Evolutionary conservation across 2,113 vertebrate species (phyloP).

Genomic region (Podocnemis expansa): DNA sequence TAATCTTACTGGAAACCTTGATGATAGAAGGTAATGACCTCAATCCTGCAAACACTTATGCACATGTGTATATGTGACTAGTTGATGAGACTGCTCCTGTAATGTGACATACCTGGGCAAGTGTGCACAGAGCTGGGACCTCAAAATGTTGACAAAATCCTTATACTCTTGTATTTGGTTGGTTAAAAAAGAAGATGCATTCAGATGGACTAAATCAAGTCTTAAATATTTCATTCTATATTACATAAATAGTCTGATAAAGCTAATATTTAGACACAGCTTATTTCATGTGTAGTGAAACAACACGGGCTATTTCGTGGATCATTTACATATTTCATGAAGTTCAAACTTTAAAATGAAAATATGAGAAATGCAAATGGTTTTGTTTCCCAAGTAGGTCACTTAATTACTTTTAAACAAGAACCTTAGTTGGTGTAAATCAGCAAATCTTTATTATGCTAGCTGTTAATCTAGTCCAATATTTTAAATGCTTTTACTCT

Average conservation of each 20-base stretch:
- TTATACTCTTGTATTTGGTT: not conserved
- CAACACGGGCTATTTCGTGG: not conserved
- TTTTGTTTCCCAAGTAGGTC: not conserved
- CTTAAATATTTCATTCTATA: not conserved
- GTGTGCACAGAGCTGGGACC: not conserved
- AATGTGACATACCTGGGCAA: constrained; percentile 18
- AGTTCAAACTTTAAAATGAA: not conserved
- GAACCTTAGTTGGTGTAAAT: not conserved
- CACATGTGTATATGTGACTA: constrained; percentile 15
- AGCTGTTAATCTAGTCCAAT: not conserved
- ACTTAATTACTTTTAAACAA: not conserved
- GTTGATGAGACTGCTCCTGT: not conserved
- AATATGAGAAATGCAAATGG: not conserved
- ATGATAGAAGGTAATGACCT: constrained; percentile 4
- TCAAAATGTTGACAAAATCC: constrained; percentile 1
- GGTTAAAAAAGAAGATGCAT: not conserved
- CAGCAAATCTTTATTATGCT: not conserved
- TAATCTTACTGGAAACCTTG: constrained; percentile 12
- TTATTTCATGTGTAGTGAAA: not conserved
- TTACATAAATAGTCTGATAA: not conserved
- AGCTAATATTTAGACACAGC: not conserved
- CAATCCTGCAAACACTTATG: constrained; percentile 4
- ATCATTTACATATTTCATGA: not conserved
- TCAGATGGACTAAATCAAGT: not conserved
- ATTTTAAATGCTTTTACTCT: not conserved